phyloP scores from a whole-genome alignment of 64 coral and sea anemone genomes.

The Actinia tenebrosa region DNA sequence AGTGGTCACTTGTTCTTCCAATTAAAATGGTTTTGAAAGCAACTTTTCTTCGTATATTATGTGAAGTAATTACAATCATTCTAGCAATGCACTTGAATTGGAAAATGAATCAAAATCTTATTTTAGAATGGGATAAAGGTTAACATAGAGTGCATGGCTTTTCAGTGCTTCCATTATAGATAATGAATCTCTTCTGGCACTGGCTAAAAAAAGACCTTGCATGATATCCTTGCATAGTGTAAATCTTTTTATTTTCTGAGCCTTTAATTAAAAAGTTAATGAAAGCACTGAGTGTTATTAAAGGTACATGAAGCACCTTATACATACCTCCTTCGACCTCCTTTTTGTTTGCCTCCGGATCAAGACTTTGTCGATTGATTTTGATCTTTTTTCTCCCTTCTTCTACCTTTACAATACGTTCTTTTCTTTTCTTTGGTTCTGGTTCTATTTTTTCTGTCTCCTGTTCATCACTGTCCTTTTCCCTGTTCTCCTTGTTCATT shows the following conservation, averaged over 20 bases:
- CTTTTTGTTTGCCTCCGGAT: constrained; percentile 45
- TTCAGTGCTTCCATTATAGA: background rate
- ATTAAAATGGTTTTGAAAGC: background rate
- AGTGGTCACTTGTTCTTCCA: background rate
- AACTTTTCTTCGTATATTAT: background rate
- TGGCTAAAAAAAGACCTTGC: too few species aligned
- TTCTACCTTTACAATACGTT: constrained; percentile 86
- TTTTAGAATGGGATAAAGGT: background rate
- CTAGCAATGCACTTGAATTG: constrained; percentile 2
- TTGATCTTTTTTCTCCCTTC: constrained; percentile 67
- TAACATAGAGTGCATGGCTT: background rate
- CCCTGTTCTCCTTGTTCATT: background rate
- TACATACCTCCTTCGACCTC: constrained; percentile 72
- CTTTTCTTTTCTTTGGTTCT: constrained; percentile 58
- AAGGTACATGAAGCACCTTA: background rate
- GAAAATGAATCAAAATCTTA: background rate
- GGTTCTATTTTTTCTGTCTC: constrained; percentile 17
- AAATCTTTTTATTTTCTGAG: background rate
- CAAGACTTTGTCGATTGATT: constrained; percentile 60
- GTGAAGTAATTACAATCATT: background rate
- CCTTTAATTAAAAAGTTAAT: background rate
- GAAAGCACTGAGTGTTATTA: background rate
- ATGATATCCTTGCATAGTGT: background rate
- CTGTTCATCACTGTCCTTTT: constrained; percentile 26
- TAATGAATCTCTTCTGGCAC: too few species aligned